A percentile compares a stretch with the other conserved stretches of the same genome.
These are phyloP conservation scores for Aphelenchoides bicaudatus DNA, from an alignment of 2,888 invertebrate genomes.

Conservation along the genomic window DNA sequence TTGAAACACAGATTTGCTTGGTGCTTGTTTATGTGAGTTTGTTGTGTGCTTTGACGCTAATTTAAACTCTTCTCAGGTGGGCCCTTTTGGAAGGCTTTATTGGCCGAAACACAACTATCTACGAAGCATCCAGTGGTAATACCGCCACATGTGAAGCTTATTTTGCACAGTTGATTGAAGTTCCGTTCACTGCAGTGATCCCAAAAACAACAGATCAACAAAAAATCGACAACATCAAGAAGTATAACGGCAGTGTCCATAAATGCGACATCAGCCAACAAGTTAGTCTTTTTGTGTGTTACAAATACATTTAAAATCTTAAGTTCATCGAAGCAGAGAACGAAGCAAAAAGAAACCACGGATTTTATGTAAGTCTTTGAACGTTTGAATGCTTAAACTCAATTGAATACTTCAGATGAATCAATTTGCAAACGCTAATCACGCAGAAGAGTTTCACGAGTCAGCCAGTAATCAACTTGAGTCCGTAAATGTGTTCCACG, in stretches of 20 bases:
- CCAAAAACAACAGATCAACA: constrained; percentile 45
- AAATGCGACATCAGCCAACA: constrained; percentile 23
- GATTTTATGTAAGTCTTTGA: constrained; percentile 26
- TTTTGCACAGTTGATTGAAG: constrained; percentile 42
- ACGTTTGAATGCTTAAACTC: not conserved
- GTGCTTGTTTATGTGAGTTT: constrained; percentile 46
- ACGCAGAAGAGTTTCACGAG: constrained; percentile 52
- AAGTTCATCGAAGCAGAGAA: constrained; percentile 31
- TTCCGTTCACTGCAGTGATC: constrained; percentile 46
- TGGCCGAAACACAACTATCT: constrained; percentile 40
- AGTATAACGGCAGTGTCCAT: constrained; percentile 40
- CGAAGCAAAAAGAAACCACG: constrained; percentile 34
- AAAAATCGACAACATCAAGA: constrained; percentile 44
- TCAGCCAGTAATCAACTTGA: constrained; percentile 24
- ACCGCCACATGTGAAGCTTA: constrained; percentile 55
- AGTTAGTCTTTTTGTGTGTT: constrained; percentile 4
- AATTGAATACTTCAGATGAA: constrained; percentile 24
- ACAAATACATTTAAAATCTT: not conserved
- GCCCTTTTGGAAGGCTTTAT: constrained; percentile 45
- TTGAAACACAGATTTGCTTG: constrained; percentile 53
- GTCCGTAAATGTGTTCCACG: constrained; percentile 49
- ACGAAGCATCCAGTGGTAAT: constrained; percentile 52
- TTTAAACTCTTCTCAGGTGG: no score
- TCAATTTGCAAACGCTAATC: constrained; percentile 51
- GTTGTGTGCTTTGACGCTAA: no score